Conservation (phyloP, 2,797 vertebrate species). For the Bufotes viridis region DNA sequence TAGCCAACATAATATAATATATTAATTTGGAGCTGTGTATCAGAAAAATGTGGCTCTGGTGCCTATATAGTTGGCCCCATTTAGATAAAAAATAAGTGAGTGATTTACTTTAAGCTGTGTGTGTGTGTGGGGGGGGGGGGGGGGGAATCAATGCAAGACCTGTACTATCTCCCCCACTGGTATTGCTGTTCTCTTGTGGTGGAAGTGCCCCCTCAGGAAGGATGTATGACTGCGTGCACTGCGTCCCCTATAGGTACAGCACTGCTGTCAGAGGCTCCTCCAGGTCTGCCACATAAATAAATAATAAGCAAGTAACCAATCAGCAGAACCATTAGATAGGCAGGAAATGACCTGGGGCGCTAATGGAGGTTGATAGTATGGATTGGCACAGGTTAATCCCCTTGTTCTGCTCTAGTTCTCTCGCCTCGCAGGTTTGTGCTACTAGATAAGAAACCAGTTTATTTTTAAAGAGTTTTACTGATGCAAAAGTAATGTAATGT, state of each 20-base stretch:
- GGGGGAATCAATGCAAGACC: too few relatives aligned
- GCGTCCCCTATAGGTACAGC: background rate
- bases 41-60: too few relatives aligned
- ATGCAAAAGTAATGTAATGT: conserved; percentile 43
- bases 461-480: conserved; percentile 42
- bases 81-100: too few relatives aligned
- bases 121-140: too few relatives aligned
- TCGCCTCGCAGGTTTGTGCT: conserved; percentile 9
- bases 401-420: background rate
- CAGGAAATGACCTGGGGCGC: background rate
- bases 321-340: background rate
- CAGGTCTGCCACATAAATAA: background rate
- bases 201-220: background rate
- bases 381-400: background rate
- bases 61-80: too few relatives aligned
- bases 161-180: too few relatives aligned
- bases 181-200: too few relatives aligned
- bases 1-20: too few relatives aligned
- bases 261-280: background rate
- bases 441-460: conserved; percentile 19
- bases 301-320: background rate
- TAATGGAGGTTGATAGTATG: background rate
- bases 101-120: too few relatives aligned
- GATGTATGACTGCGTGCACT: background rate
- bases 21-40: too few relatives aligned